phyloP scores from a whole-genome alignment of 2,113 vertebrate species.

The Cranoglanis bouderius region DNA sequence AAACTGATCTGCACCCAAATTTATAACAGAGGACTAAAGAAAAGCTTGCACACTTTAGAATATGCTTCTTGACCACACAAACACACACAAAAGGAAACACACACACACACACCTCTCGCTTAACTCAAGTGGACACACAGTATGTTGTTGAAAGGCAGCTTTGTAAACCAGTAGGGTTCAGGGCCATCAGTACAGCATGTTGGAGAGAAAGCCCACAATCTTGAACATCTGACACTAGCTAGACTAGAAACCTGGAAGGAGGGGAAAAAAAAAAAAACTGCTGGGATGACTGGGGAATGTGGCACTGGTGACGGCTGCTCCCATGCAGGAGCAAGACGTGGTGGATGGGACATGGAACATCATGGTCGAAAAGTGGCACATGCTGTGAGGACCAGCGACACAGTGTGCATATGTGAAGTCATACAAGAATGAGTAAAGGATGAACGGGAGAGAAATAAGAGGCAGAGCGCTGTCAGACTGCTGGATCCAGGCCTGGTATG shows the following conservation, averaged over 20 bases:
- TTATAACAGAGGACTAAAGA: neutral
- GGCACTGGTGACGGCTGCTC: conserved; percentile 51
- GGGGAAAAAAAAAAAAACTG: neutral
- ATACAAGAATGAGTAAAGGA: conserved; percentile 54
- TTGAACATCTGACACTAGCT: neutral
- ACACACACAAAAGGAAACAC: conserved; percentile 37
- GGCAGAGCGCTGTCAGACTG: conserved; percentile 42
- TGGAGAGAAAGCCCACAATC: conserved; percentile 45
- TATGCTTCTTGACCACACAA: conserved; percentile 28
- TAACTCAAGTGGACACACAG: conserved; percentile 39
- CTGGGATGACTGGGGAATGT: conserved; percentile 30
- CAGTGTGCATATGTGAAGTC: conserved; percentile 61
- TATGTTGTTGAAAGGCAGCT: conserved; percentile 51
- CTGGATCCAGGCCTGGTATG: conserved; percentile 30
- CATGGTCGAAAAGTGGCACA: conserved; percentile 17
- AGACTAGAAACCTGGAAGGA: neutral
- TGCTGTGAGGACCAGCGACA: conserved; percentile 45
- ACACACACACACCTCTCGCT: neutral
- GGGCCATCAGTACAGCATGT: conserved; percentile 46
- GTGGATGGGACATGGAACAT: conserved; percentile 15
- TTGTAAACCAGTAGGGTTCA: conserved; percentile 51
- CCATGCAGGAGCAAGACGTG: neutral
- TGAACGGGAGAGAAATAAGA: conserved; percentile 32
- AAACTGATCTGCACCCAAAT: conserved; percentile 37
- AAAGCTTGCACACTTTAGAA: neutral